Evolutionary conservation across 2,113 vertebrate species (phyloP), one percentile per base, ranked within the genome.

Genomic region (Salminus brasiliensis): DNA sequence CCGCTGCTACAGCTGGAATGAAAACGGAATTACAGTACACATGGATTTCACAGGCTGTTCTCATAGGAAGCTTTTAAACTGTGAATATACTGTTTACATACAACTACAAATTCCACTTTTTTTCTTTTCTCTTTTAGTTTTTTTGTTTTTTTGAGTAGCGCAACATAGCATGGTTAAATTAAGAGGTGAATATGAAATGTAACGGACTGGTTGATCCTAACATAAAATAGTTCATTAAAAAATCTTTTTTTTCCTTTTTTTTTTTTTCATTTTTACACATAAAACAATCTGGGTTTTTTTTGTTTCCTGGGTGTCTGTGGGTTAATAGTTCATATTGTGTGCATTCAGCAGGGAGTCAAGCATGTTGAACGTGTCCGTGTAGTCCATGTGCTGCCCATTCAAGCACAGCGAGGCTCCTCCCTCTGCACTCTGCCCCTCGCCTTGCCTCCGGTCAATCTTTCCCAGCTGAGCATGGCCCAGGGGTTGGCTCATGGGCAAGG

Each of bases 311-410:
- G 67, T 49, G 27, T 70, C 10, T 30, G 27, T 36, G 49, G 12
- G 53, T 93, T 94, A 97, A 94, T 93, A 97, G 95, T 96, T 97
- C 96, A 98, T 98, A 94, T 96, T 97, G 94, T 98, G 98, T 94
- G 97, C 98, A 95, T 96, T 98, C 95, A 99, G 94, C 95, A 99
- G 95, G 88, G 97, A 99, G 95, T 99, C 96, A 92, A 99, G 96
- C 96, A 98, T 97, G 94, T 99, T 97, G 86, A 98, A 97, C 91
- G 97, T 98, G 88, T 98, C 95, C 95, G 97, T 97, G 95, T 98
- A 99, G 95, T 98, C 96, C 86, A 96, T 95, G 94, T 98, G 96
- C 93, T 98, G 96, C 89, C 95, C 96, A 90, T 96, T 96, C 91
- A 95, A 84, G 85, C 92, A 92, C 92, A 96, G 94, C 91, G 95